A percentile compares a stretch with the other conserved stretches of the same genome.
These are phyloP conservation scores for Chelonoidis abingdonii DNA, from an alignment of 2,113 vertebrate genomes.

Conservation along the genomic window DNA sequence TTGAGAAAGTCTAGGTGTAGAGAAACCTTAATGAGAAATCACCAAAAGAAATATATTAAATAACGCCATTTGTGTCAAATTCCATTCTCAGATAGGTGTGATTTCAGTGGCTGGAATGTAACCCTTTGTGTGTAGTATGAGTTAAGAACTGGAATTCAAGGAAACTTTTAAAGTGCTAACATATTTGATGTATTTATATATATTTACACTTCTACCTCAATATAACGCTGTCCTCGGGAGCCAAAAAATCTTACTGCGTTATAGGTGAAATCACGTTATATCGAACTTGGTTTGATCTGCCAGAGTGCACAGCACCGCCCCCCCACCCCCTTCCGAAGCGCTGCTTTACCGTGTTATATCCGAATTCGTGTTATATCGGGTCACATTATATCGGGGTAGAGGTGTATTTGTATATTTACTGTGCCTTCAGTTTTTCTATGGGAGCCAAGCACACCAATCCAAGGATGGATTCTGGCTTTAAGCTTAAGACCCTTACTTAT, in stretches of 20 bases:
- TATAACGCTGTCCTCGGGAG: too few species aligned
- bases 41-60: background rate
- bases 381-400: too few species aligned
- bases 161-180: rapidly evolving
- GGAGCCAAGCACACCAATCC: background rate
- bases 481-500: background rate
- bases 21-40: background rate
- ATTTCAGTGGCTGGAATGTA: background rate
- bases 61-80: background rate
- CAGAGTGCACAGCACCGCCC: too few species aligned
- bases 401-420: background rate
- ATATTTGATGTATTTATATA: background rate
- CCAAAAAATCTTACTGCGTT: too few species aligned
- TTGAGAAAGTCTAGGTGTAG: background rate
- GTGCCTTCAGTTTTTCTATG: background rate
- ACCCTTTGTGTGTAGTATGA: rapidly evolving
- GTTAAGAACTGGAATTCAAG: background rate
- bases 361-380: too few species aligned
- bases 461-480: background rate
- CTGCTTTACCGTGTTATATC: too few species aligned
- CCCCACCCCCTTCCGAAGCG: too few species aligned
- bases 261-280: too few species aligned
- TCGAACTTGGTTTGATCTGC: too few species aligned
- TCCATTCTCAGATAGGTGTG: background rate
- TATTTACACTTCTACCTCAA: background rate